These are phyloP conservation scores for Neosilurus hyrtlii DNA, from an alignment of 2,797 vertebrate species.

Conservation along the genomic window DNA sequence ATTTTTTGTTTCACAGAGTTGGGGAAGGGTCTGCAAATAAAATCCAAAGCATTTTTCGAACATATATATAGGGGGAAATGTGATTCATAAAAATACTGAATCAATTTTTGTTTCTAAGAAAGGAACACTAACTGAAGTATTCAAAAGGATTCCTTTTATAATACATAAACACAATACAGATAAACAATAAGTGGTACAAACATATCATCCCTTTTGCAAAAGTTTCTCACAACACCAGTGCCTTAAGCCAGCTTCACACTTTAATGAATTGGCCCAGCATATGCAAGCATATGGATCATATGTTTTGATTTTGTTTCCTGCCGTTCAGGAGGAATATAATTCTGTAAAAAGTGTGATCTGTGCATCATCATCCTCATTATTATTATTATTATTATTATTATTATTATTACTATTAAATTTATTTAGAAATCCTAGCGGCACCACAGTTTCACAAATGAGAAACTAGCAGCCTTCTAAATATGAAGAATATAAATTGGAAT, in stretches of 20 bases:
- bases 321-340: background rate
- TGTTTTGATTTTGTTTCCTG: too few relatives aligned
- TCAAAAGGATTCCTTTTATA: background rate
- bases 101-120: background rate
- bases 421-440: too few relatives aligned
- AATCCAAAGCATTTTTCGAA: background rate
- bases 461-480: too few relatives aligned
- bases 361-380: too few relatives aligned
- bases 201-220: background rate
- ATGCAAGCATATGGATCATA: too few relatives aligned
- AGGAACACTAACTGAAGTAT: background rate
- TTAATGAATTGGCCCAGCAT: too few relatives aligned
- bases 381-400: too few relatives aligned
- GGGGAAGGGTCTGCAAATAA: background rate
- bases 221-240: background rate
- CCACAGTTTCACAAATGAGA: too few relatives aligned
- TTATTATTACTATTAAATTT: too few relatives aligned
- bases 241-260: too few relatives aligned
- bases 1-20: background rate
- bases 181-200: background rate
- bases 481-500: too few relatives aligned
- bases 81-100: background rate
- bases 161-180: background rate
- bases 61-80: background rate
- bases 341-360: background rate